phyloP scores from a whole-genome alignment of 2,113 vertebrate genomes.

The Syngnathoides biaculeatus region DNA sequence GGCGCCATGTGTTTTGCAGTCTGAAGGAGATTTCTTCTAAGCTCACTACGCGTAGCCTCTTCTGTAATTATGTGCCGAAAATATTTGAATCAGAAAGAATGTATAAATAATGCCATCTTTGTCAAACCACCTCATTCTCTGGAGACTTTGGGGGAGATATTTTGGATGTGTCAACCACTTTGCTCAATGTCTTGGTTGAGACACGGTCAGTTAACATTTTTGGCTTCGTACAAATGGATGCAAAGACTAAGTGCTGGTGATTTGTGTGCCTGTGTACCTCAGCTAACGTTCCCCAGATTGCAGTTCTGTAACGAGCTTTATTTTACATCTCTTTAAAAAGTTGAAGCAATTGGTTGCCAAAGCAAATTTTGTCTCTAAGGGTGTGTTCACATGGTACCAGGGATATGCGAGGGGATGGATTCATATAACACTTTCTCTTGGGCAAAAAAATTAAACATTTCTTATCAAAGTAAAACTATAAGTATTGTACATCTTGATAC shows the following conservation, averaged over 20 bases:
- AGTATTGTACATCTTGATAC: too few relatives aligned
- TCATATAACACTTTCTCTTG: too few relatives aligned
- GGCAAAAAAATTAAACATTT: too few relatives aligned
- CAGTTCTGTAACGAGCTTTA: too few relatives aligned
- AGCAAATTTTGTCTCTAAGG: too few relatives aligned
- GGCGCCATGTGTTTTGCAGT: constrained; percentile 49
- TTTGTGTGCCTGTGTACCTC: too few relatives aligned
- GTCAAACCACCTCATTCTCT: constrained; percentile 37
- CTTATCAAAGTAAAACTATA: too few relatives aligned
- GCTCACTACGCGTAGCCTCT: constrained; percentile 36
- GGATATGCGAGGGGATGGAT: too few relatives aligned
- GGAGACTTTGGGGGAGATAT: constrained; percentile 16
- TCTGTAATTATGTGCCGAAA: constrained; percentile 75
- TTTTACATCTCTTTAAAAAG: too few relatives aligned
- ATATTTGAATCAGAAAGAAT: constrained; percentile 70
- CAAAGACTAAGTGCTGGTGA: constrained; percentile 7
- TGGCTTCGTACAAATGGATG: constrained; percentile 7
- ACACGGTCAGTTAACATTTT: constrained; percentile 1
- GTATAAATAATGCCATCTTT: constrained; percentile 59
- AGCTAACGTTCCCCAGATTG: too few relatives aligned
- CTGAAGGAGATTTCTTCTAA: constrained; percentile 33
- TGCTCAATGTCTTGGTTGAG: background rate
- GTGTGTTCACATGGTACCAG: too few relatives aligned
- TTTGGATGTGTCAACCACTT: constrained; percentile 11
- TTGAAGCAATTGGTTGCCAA: too few relatives aligned